A percentile compares a stretch with the other conserved stretches of the same genome.
Evolutionary conservation across 2,888 invertebrate species (phyloP).

Genomic region (Dinocampus coccinellae): DNA sequence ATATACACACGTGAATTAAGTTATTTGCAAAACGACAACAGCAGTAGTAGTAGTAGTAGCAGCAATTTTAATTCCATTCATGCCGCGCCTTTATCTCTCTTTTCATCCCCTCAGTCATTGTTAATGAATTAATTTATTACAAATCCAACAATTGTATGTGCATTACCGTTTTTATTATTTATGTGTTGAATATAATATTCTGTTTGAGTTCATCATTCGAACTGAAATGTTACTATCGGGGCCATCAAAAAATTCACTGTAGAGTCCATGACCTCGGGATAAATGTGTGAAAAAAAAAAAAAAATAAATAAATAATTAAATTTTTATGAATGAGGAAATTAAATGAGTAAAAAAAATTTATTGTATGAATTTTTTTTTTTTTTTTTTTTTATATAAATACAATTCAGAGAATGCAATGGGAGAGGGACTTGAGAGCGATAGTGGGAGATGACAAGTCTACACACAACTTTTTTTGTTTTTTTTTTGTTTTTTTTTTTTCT

Average conservation of each 20-base stretch:
- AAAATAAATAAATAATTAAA: too few species aligned
- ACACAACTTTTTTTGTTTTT: too few species aligned
- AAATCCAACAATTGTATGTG: slow-evolving; percentile 66
- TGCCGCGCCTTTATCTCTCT: slow-evolving; percentile 33
- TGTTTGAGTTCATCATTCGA: neutral
- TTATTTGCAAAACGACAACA: slow-evolving; percentile 10
- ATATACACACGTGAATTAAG: slow-evolving; percentile 9
- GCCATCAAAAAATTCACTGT: neutral
- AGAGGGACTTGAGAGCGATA: too few species aligned
- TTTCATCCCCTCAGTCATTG: slow-evolving; percentile 49
- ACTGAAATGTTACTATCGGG: neutral
- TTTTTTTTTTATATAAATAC: too few species aligned
- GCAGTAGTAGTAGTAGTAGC: slow-evolving; percentile 34
- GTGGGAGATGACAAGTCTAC: too few species aligned
- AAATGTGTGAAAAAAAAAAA: too few species aligned
- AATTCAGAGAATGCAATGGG: too few species aligned
- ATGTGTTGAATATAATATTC: neutral
- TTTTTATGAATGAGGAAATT: too few species aligned
- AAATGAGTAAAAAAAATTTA: too few species aligned
- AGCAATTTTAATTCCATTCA: slow-evolving; percentile 54
- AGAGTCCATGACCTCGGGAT: slow-evolving; percentile 32
- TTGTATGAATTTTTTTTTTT: too few species aligned
- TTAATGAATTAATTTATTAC: slow-evolving; percentile 66
- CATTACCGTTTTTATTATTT: slow-evolving; percentile 29
- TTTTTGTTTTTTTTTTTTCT: too few species aligned